Conservation (phyloP, 2,113 vertebrate genomes). For the Cephalopholis sonnerati region DNA sequence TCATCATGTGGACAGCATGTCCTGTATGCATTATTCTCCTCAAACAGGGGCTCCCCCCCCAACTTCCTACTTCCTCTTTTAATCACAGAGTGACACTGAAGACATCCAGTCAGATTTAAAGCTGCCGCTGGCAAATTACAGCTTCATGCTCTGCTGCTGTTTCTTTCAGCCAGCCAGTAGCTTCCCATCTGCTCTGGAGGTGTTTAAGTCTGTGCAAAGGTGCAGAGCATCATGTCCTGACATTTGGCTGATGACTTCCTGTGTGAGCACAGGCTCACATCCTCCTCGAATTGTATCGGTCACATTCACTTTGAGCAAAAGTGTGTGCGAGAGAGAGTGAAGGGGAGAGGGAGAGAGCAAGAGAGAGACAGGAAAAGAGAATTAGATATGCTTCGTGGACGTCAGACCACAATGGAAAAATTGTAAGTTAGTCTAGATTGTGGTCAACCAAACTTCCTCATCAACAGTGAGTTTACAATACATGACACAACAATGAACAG, state of each 20-base stretch:
- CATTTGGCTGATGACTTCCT: constrained; percentile 74
- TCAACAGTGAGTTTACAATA: not conserved
- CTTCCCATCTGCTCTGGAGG: constrained; percentile 16
- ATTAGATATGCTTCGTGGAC: constrained; percentile 17
- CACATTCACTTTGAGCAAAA: constrained; percentile 21
- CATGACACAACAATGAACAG: not conserved
- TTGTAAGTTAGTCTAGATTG: constrained; percentile 18
- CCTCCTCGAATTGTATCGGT: constrained; percentile 24
- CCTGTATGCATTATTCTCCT: not conserved
- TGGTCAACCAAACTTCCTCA: constrained; percentile 33
- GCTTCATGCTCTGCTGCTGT: not conserved
- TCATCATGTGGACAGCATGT: not conserved
- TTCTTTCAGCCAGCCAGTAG: not conserved
- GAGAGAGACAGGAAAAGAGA: constrained; percentile 21
- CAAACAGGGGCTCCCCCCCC: not conserved
- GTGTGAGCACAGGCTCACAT: constrained; percentile 57
- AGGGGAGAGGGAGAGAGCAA: not conserved
- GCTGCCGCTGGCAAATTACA: not conserved
- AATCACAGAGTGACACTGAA: constrained; percentile 5
- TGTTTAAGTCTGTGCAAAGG: constrained; percentile 18
- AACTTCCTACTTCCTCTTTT: constrained; percentile 38
- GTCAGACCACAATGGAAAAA: constrained; percentile 45
- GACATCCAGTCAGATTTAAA: constrained; percentile 11
- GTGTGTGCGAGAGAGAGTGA: not conserved
- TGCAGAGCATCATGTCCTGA: constrained; percentile 54